Base-by-base conservation (phyloP, 2,888 invertebrate species). In the Rugalucina vietnamica region DNA sequence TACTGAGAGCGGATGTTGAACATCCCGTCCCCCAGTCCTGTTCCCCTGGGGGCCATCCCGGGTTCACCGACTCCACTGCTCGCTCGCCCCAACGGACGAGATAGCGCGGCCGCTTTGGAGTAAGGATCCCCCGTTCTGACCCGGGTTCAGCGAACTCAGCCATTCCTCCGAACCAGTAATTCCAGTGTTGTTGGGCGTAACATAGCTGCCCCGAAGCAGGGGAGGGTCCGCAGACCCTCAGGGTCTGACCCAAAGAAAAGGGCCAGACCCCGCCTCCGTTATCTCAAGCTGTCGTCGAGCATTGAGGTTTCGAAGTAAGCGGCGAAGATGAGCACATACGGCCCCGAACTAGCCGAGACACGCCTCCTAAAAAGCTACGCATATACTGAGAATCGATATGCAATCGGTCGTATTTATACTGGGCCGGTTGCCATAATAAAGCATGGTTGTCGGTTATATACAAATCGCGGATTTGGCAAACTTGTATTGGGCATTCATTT, bases 101-200 rank as follows among this genome's bases (percentile, higher is more conserved):
- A 50, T 73, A 49, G 81, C 81, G 81, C 81, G 81, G 77, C 81
- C 81, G 81, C 81, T 77, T 36, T 70, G 76, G 79, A 73, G 74
- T 29, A 27, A 12, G 29, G 27, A 21, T 14, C 72, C 24, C 73
- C 76, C 54, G n/a, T 49, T 76, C 65, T 4, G 60, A 57, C 76
- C 81, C 77, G 50, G 72, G 72, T 43, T 39, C 73, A 24, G 57
- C 37, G 39, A 43, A 79, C 72, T 49, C 79, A 73, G 74, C 34
- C 79, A 60, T 73, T 36, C 10, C 2, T 72, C 79, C 37, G 69
- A 74, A 24, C 79, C 79, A 29, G 14, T 12, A 34, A 14, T 8
- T 24, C 24, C 49, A 27, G 57, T 65, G 76, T 69, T 49, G 49
- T 77, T n/a, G 71, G 71, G 37, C 71, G 71, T 37, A 43, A 18